These are phyloP conservation scores for Pholis gunnellus DNA, from an alignment of 2,113 vertebrate species.

Conservation along the genomic window DNA sequence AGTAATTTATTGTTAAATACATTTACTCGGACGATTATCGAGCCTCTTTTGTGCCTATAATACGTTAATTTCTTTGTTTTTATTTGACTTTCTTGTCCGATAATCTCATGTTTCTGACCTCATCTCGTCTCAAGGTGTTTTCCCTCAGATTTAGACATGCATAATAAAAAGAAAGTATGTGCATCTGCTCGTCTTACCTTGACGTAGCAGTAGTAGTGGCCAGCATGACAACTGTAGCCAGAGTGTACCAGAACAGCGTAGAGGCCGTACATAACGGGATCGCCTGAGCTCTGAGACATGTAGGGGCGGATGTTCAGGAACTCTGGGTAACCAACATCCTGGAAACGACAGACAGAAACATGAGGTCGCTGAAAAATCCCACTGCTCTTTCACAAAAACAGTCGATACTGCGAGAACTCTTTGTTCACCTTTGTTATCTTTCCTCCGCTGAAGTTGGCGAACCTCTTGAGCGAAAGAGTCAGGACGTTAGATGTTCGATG, in stretches of 20 bases:
- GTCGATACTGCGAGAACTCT: not conserved
- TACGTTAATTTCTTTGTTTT: not conserved
- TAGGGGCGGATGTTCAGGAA: slow-evolving; percentile 93
- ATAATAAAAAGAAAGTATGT: not conserved
- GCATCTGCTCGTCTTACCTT: slow-evolving; percentile 84
- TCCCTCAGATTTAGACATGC: not conserved
- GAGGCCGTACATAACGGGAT: slow-evolving; percentile 90
- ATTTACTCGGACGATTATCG: not conserved
- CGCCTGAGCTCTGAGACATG: slow-evolving; percentile 91
- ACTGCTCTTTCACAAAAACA: not conserved
- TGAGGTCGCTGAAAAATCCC: not conserved
- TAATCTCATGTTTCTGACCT: not conserved
- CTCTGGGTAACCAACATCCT: slow-evolving; percentile 96
- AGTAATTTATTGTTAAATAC: not conserved
- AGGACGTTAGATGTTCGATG: slow-evolving; percentile 93
- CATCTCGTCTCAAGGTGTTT: not conserved
- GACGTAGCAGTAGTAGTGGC: slow-evolving; percentile 97
- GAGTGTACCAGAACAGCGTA: slow-evolving; percentile 97
- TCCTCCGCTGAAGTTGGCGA: slow-evolving; percentile 91
- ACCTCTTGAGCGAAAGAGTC: slow-evolving; percentile 94
- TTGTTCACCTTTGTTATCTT: slow-evolving; percentile 94
- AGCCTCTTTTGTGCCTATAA: not conserved
- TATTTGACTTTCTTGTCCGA: not conserved
- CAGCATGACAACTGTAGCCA: slow-evolving; percentile 94
- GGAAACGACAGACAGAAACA: not conserved